Percentiles rank a stretch among this genome's conserved stretches.
phyloP scores from a whole-genome alignment of 2,797 vertebrate genomes.

The Cyclura pinguis region DNA sequence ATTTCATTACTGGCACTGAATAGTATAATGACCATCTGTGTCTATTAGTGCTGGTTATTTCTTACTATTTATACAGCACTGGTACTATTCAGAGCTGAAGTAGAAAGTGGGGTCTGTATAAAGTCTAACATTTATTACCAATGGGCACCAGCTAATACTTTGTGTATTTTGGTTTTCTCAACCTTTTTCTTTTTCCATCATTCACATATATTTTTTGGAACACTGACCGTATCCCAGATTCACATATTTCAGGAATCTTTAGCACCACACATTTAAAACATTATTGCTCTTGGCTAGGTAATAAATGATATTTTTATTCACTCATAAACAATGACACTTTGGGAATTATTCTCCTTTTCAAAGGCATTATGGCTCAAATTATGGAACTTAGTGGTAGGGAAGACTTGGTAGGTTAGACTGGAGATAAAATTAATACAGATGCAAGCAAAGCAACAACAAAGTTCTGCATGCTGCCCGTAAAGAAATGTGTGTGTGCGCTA shows the following conservation, averaged over 20 bases:
- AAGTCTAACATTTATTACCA: constrained; percentile 38
- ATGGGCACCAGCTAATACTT: not conserved
- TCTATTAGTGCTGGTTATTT: constrained; percentile 11
- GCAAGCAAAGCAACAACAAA: not conserved
- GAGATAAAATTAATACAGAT: not conserved
- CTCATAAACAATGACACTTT: constrained; percentile 35
- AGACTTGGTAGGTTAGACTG: not conserved
- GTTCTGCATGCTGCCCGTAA: not conserved
- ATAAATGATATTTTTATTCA: constrained; percentile 72
- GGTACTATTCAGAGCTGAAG: constrained; percentile 2
- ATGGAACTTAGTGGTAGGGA: not conserved
- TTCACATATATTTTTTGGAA: constrained; percentile 41
- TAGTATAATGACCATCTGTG: constrained; percentile 17
- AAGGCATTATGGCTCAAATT: constrained; percentile 46
- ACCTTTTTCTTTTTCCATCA: constrained; percentile 31
- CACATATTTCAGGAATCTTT: constrained; percentile 73
- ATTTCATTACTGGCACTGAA: not conserved
- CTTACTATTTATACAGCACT: constrained; percentile 30
- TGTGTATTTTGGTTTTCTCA: constrained; percentile 32
- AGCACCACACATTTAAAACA: constrained; percentile 65
- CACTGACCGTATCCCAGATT: constrained; percentile 5
- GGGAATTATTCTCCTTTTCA: constrained; percentile 57
- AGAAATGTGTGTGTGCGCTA: too few relatives aligned
- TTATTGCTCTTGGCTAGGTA: constrained; percentile 71
- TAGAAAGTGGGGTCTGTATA: constrained; percentile 25